These are phyloP conservation scores for Ectemnius lituratus DNA, from an alignment of 2,888 invertebrate species.

Conservation along the genomic window DNA sequence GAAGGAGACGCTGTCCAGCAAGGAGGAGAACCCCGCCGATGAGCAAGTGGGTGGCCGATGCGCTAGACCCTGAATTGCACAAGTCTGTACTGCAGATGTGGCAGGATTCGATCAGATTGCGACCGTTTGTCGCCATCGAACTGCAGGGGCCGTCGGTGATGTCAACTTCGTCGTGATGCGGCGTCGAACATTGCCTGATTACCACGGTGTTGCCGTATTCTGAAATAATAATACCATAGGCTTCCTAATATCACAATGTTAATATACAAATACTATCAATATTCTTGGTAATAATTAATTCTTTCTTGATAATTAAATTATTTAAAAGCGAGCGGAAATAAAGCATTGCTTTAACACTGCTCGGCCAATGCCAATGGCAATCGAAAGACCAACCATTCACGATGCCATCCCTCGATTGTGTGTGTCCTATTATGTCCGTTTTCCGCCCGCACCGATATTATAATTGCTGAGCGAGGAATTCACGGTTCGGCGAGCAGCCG, in stretches of 20 bases:
- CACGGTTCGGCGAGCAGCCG: too few species aligned
- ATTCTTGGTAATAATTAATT: too few species aligned
- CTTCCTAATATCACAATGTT: too few species aligned
- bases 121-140: constrained; percentile 37
- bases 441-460: background rate
- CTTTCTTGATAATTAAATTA: too few species aligned
- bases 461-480: constrained; percentile 5
- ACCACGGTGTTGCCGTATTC: constrained; percentile 51
- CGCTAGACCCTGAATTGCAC: constrained; percentile 70
- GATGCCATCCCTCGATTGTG: too few species aligned
- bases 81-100: constrained; percentile 71
- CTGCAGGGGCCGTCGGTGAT: constrained; percentile 69
- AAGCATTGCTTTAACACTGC: too few species aligned
- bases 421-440: background rate
- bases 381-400: too few species aligned
- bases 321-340: too few species aligned
- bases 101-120: constrained; percentile 68
- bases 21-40: constrained; percentile 52
- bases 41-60: constrained; percentile 59
- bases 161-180: constrained; percentile 68
- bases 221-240: background rate
- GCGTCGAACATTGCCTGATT: constrained; percentile 66
- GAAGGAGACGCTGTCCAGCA: constrained; percentile 50
- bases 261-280: too few species aligned
- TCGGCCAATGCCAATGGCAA: too few species aligned